These are phyloP conservation scores for Stomatorhinus ivindoensis DNA, from an alignment of 2,113 vertebrate genomes.

Conservation along the genomic window DNA sequence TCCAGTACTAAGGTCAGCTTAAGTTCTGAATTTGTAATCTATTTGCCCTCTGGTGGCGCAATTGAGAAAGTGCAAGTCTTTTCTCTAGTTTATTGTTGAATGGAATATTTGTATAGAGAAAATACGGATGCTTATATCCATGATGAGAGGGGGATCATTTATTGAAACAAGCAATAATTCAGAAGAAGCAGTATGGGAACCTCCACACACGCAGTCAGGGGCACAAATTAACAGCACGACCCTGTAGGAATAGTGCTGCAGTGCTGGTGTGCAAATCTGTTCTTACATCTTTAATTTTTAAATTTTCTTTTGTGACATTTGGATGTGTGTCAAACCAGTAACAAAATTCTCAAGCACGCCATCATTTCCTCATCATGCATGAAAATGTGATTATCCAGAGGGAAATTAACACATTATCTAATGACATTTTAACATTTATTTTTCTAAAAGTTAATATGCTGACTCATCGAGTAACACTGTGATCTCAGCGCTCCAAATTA, in stretches of 20 bases:
- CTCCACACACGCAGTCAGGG: not conserved
- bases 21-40: not conserved
- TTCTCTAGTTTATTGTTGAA: not conserved
- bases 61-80: not conserved
- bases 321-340: not conserved
- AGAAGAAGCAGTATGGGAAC: not conserved
- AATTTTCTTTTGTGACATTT: not conserved
- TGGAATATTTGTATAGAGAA: not conserved
- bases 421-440: not conserved
- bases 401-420: not conserved
- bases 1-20: not conserved
- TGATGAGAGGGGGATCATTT: not conserved
- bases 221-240: not conserved
- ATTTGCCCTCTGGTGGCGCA: constrained; percentile 9
- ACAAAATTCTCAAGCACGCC: not conserved
- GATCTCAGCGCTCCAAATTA: not conserved
- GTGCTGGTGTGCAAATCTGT: not conserved
- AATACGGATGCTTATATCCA: not conserved
- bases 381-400: not conserved
- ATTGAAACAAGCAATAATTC: not conserved
- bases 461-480: not conserved
- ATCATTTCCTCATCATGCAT: not conserved
- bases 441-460: not conserved
- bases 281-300: not conserved
- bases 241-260: not conserved